phyloP scores from a whole-genome alignment of 2,888 invertebrate species.

The Agriopis marginaria region DNA sequence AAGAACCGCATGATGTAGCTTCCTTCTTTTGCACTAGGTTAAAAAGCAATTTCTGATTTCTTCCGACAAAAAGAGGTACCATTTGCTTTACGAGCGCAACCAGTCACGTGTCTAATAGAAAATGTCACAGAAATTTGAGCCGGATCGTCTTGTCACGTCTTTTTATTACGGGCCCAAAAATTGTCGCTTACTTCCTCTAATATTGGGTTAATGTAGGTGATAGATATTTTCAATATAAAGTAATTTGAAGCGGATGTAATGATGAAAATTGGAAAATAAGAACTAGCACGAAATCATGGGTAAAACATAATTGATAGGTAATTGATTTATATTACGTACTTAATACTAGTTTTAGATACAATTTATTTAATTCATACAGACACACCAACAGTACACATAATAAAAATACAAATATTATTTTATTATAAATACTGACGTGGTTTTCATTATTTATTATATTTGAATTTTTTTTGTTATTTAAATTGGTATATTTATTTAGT shows the following conservation, averaged over 20 bases:
- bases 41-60: conserved; percentile 9
- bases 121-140: conserved; percentile 5
- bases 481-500: too few relatives aligned
- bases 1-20: too few relatives aligned
- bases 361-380: too few relatives aligned
- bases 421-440: too few relatives aligned
- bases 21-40: background rate
- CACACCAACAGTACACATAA: too few relatives aligned
- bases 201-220: conserved; percentile 10
- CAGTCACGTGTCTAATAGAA: conserved; percentile 29
- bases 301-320: too few relatives aligned
- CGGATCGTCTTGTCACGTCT: conserved; percentile 22
- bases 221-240: conserved; percentile 1
- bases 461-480: too few relatives aligned
- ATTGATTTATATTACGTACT: too few relatives aligned
- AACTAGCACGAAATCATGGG: too few relatives aligned
- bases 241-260: background rate
- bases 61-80: background rate
- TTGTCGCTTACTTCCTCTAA: background rate
- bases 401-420: too few relatives aligned
- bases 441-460: too few relatives aligned
- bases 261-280: background rate
- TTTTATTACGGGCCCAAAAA: conserved; percentile 17
- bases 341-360: too few relatives aligned
- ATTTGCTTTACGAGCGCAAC: conserved; percentile 13